These are phyloP conservation scores for Neoarius graeffei DNA, from an alignment of 2,113 vertebrate species.

Conservation along the genomic window DNA sequence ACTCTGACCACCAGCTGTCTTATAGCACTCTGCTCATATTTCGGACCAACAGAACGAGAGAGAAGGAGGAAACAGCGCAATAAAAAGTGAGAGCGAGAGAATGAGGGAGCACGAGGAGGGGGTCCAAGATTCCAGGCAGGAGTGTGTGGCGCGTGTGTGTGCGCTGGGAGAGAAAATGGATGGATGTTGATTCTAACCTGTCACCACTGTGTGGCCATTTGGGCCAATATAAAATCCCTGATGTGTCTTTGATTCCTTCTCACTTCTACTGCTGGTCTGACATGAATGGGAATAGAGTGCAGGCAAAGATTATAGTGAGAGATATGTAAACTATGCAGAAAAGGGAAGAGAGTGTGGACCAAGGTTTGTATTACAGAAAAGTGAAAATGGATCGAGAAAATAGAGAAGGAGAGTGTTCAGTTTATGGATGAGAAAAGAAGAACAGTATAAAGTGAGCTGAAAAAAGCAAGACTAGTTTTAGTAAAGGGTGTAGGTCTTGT, in stretches of 20 bases:
- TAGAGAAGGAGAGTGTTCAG: slow-evolving; percentile 10
- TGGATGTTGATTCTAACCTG: slow-evolving; percentile 60
- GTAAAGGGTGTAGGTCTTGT: not conserved
- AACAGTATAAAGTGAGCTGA: not conserved
- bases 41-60: slow-evolving; percentile 31
- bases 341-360: slow-evolving; percentile 16
- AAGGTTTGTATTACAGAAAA: slow-evolving; percentile 21
- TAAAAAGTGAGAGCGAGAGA: slow-evolving; percentile 62
- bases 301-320: slow-evolving; percentile 47
- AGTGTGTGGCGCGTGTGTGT: slow-evolving; percentile 26
- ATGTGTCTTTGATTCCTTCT: slow-evolving; percentile 56
- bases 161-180: slow-evolving; percentile 50
- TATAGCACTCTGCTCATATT: slow-evolving; percentile 48
- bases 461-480: not conserved
- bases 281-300: slow-evolving; percentile 30
- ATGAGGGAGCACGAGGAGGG: slow-evolving; percentile 59
- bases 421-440: slow-evolving; percentile 12
- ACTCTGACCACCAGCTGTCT: slow-evolving; percentile 45
- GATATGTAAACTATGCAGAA: slow-evolving; percentile 37
- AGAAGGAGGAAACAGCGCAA: slow-evolving; percentile 41
- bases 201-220: slow-evolving; percentile 59
- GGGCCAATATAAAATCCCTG: slow-evolving; percentile 57
- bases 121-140: slow-evolving; percentile 44
- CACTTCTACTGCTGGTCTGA: slow-evolving; percentile 49
- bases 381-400: slow-evolving; percentile 4